Evolutionary conservation across 2,113 vertebrate genomes (phyloP), one percentile per base, ranked within the genome.

Genomic region (Emydura subglobosa): DNA sequence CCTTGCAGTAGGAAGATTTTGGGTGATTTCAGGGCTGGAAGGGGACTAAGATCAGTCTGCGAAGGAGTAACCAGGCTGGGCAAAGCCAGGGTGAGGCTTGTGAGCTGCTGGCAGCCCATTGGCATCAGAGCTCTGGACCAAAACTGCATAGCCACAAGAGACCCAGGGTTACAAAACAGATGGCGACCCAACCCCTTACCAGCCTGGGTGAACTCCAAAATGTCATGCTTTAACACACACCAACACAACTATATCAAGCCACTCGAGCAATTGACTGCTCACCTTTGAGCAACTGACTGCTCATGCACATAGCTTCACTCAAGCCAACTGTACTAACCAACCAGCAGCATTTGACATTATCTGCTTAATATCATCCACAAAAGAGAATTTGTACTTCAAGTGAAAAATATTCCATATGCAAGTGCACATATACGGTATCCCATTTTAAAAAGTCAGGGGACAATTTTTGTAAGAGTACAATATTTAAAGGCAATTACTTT

Each of bases 231-330:
- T 88, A 90, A 84, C 74, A 93, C 82, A 82, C 86, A 84, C 31
- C 11, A 57, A 89, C 90, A 95, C 34, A 94, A 83, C 68, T 10
- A 51, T 34, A 87, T 10, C 47, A 68, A 61, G 27, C 27, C 59
- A 31, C 3, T 31, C 29, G 25, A 68, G 34, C 44, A 11, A 47
- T 47, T 88, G n/a, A 59, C 54, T 72, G 65, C 72, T 83, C 34
- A 84, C 29, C 82, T 91, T 39, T 39, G 39, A 39, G 39, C 39
- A 39, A 39, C 39, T 39, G 39, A 39, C 39, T 84, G 83, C 92
- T 96, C n/a, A 47, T 92, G 89, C 81, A 95, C 94, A 92, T 91
- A 72, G 81, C 31, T 91, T 95, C 93, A 24, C 81, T 54, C 96
- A 96, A 97, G 39, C 91, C 72, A 95, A 83, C 34, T 57, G 81